Evolutionary conservation across 2,888 invertebrate species (phyloP), one percentile per base, ranked within the genome.

Genomic region (Philaethria dido): DNA sequence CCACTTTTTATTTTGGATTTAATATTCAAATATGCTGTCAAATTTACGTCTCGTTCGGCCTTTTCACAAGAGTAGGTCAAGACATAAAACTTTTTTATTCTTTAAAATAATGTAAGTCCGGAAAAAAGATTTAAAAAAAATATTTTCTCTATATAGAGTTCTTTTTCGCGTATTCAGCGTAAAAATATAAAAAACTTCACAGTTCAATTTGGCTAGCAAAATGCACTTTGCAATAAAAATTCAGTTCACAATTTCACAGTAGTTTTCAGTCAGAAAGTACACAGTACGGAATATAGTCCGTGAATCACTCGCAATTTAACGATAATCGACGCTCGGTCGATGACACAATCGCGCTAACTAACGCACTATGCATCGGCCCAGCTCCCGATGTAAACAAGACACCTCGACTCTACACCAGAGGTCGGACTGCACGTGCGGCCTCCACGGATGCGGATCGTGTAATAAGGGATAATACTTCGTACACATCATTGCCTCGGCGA

Each of bases 391-490:
- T 91, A 92, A 92, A 92, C 91, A 92, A 90, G 81, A 84, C 81
- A 83, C 84, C 85, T 83, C 88, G 86, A 57, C 86, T 84, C 75
- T 50, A 59, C 86, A 87, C 87, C 87, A 85, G 87, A 86, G 85
- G 87, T 88, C 86, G 84, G 75, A 84, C 76, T 86, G 88, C 82
- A 87, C 92, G 91, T 92, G 90, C 89, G 87, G 82, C 87, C 85
- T 77, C 84, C 84, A 77, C 85, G 87, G 86, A 85, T 86, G 89
- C 90, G 82, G 84, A 84, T 89, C 88, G 87, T 89, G 90, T 92
- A 92, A 92, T 92, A 87, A 86, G 86, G 90, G 90, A 90, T 90
- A 90, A 91, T 86, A 88, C 90, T 87, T 84, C 85, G 90, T 88
- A 91, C 89, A 91, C 92, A 91, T 91, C 92, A 90, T 86, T 89